A percentile compares a stretch with the other conserved stretches of the same genome.
Evolutionary conservation across 2,797 vertebrate species (phyloP).

Genomic region (Lithobates sylvaticus): DNA sequence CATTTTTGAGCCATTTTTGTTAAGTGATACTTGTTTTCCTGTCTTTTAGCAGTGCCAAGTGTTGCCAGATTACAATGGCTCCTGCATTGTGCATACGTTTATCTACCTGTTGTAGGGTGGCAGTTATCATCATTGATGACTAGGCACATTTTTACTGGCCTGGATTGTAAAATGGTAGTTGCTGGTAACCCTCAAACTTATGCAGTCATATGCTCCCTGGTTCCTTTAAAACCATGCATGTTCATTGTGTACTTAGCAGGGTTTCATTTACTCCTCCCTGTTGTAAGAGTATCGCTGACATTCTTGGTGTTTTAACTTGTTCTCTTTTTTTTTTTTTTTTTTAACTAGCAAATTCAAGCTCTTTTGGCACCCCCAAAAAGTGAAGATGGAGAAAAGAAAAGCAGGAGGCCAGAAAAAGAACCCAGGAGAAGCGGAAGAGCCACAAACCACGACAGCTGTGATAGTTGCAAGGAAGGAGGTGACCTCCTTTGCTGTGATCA

Average conservation of each 20-base stretch:
- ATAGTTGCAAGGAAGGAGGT: conserved; percentile 96
- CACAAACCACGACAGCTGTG: conserved; percentile 98
- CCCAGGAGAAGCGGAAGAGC: conserved; percentile 91
- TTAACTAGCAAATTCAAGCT: conserved; percentile 94
- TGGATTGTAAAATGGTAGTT: not conserved
- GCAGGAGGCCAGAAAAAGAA: conserved; percentile 91
- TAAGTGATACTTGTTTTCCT: too few relatives aligned
- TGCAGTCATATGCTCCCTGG: too few relatives aligned
- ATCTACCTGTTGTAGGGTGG: too few relatives aligned
- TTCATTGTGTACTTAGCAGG: too few relatives aligned
- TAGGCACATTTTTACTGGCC: too few relatives aligned
- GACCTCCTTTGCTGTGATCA: conserved; percentile 96
- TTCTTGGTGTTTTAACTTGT: not conserved
- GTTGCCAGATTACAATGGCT: too few relatives aligned
- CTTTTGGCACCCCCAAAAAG: conserved; percentile 95
- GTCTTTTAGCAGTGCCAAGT: too few relatives aligned
- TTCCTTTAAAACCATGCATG: too few relatives aligned
- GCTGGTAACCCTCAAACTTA: too few relatives aligned
- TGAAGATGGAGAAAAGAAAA: conserved; percentile 92
- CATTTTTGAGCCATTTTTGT: too few relatives aligned
- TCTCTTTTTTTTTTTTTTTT: not conserved
- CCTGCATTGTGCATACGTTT: too few relatives aligned
- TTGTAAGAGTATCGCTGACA: not conserved
- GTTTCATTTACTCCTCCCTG: not conserved
- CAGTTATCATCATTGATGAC: too few relatives aligned